Evolutionary conservation across 2,113 vertebrate genomes (phyloP), one percentile per base, ranked within the genome.

Genomic region (Phalacrocorax pelagicus): DNA sequence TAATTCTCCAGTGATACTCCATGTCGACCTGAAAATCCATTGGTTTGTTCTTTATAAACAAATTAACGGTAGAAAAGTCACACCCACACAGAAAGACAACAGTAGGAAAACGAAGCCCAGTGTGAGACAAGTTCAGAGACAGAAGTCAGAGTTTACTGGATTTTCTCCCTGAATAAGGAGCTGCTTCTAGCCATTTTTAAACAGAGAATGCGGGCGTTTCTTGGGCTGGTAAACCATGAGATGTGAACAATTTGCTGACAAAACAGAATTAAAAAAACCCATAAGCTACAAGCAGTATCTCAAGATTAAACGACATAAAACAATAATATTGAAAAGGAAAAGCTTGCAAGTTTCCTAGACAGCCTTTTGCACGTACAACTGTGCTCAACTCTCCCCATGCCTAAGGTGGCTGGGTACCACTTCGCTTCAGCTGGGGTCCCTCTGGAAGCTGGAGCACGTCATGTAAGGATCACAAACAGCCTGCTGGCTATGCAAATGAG

Each of bases 391-490:
- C 44, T 89, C 22, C 24, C 23, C 17, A 18, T 1, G 10, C 51
- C 66, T 10, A 13, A 40, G 16, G 27, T 22, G 30, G 23, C 40
- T 15, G 38, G 34, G 44, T 47, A 69, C 44, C 59, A 55, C 54
- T 24, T 65, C 0, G 0, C 29, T 40, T 14, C 34, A 26, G 46
- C 0, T 0, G 11, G 49, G 29, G 58, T 86, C n/a, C 44, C 47
- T 42, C 92, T 86, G 42, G 51, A 54, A 92, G 58, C 66, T 1
- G 4, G 7, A 82, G 40, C 1, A 21, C 17, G 36, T 58, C 0
- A 0, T 0, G 1, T 13, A 38, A 0, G 0, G 73, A 73, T 20
- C 46, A 52, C 8, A 3, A 26, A 52, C 1, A 66, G n/a, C 22
- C 62, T 55, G 32, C 40, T 29, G 81, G 54, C 84, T 73, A 17